Percentiles rank a stretch among this genome's conserved stretches.
Evolutionary conservation across 2,888 invertebrate species (phyloP).

Genomic region (Apodemia mormo): DNA sequence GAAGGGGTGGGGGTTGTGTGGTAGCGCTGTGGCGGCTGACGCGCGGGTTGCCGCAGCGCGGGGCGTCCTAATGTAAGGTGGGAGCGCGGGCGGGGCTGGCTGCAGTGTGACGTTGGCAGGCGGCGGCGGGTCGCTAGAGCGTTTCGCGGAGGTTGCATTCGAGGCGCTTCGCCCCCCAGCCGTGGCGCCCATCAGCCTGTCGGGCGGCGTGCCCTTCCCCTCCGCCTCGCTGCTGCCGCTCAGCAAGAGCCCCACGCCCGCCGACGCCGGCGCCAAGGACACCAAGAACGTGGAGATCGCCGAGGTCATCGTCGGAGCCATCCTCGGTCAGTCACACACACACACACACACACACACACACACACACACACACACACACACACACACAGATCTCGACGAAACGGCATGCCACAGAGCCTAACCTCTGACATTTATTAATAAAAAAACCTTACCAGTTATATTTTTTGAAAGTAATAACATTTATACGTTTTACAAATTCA

Average conservation of each 20-base stretch:
- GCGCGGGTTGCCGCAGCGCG: conserved; percentile 64
- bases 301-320: conserved; percentile 97
- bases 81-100: conserved; percentile 27
- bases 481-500: too few relatives aligned
- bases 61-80: conserved; percentile 68
- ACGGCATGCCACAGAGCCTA: too few relatives aligned
- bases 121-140: conserved; percentile 85
- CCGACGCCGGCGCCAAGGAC: conserved; percentile 89
- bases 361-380: neutral
- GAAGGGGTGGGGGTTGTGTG: conserved; percentile 38
- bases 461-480: too few relatives aligned
- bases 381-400: too few relatives aligned
- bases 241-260: conserved; percentile 90
- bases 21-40: conserved; percentile 39
- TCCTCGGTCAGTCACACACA: conserved; percentile 93
- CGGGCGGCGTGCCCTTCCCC: conserved; percentile 83
- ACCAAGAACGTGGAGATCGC: conserved; percentile 96
- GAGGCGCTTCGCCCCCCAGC: conserved; percentile 85
- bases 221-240: conserved; percentile 88
- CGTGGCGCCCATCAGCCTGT: conserved; percentile 92
- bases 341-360: neutral
- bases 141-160: conserved; percentile 89
- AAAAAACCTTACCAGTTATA: too few relatives aligned
- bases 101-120: conserved; percentile 66
- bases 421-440: too few relatives aligned